Percentiles rank a stretch among this genome's conserved stretches.
Conservation (phyloP, 2,888 invertebrate species). For the Sepiola atlantica region DNA sequence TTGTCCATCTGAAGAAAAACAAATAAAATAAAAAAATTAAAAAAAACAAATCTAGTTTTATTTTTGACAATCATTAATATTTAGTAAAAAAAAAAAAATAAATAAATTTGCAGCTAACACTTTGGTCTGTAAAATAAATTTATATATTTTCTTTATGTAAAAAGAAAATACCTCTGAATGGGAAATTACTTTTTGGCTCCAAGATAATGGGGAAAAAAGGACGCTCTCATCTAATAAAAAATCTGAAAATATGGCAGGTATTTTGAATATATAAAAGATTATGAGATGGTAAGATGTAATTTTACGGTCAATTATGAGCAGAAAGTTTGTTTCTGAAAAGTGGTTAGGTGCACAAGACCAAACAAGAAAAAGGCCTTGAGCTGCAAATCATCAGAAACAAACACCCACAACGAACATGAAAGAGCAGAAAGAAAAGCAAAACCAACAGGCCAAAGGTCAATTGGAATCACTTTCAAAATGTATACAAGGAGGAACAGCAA, state of each 20-base stretch:
- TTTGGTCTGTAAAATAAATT: background rate
- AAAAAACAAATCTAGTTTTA: too few species aligned
- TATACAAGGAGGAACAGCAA: conserved; percentile 23
- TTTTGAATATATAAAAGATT: background rate
- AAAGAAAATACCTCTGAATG: background rate
- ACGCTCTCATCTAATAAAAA: background rate
- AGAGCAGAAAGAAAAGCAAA: conserved; percentile 40
- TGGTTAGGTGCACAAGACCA: conserved; percentile 37
- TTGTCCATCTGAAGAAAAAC: too few species aligned
- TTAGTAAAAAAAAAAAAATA: background rate
- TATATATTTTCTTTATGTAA: background rate
- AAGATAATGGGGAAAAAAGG: background rate
- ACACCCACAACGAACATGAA: conserved; percentile 41
- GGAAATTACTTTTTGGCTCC: background rate
- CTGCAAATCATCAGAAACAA: conserved; percentile 44
- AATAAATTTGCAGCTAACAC: background rate
- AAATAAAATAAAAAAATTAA: too few species aligned
- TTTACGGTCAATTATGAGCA: conserved; percentile 37
- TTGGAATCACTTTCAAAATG: conserved; percentile 46
- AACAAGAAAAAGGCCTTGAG: background rate
- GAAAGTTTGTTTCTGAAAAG: conserved; percentile 42
- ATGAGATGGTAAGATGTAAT: background rate
- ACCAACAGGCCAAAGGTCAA: conserved; percentile 41
- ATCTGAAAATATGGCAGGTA: background rate
- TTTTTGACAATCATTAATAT: too few species aligned